Conservation (phyloP, 2,113 vertebrate genomes). For the Muscicapa adusta region DNA sequence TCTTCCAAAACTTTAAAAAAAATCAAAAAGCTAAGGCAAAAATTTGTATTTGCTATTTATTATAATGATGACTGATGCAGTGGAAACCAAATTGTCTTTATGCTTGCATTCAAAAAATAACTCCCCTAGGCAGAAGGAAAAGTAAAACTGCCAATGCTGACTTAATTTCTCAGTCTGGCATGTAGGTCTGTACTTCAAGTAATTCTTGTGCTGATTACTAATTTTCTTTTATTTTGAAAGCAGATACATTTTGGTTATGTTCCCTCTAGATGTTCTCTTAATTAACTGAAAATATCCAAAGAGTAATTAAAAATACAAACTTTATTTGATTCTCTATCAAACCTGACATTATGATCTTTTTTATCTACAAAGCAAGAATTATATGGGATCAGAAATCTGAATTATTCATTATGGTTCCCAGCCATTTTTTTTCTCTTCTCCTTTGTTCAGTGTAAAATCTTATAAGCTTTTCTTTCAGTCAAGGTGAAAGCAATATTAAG, state of each 20-base stretch:
- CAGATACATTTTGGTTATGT: background rate
- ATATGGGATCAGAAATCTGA: constrained; percentile 11
- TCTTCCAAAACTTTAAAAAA: background rate
- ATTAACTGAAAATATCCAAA: background rate
- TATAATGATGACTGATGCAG: background rate
- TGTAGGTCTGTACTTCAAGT: background rate
- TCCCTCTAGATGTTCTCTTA: background rate
- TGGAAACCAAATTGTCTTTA: background rate
- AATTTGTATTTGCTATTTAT: background rate
- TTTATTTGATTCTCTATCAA: background rate
- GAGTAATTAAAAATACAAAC: constrained; percentile 28
- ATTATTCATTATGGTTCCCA: constrained; percentile 53
- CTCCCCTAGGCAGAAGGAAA: background rate
- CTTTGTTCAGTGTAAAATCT: constrained; percentile 43
- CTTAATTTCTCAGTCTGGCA: background rate
- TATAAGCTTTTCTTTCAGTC: constrained; percentile 45
- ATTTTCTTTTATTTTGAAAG: background rate
- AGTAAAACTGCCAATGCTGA: background rate
- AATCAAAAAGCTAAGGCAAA: background rate
- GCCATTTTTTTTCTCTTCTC: background rate
- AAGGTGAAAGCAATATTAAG: constrained; percentile 63
- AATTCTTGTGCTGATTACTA: background rate
- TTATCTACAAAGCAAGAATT: constrained; percentile 34
- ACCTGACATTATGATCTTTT: constrained; percentile 30
- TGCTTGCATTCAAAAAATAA: background rate